Evolutionary conservation across 2,888 invertebrate genomes (phyloP), one percentile per base, ranked within the genome.

Genomic region (Thymelicus acteon): DNA sequence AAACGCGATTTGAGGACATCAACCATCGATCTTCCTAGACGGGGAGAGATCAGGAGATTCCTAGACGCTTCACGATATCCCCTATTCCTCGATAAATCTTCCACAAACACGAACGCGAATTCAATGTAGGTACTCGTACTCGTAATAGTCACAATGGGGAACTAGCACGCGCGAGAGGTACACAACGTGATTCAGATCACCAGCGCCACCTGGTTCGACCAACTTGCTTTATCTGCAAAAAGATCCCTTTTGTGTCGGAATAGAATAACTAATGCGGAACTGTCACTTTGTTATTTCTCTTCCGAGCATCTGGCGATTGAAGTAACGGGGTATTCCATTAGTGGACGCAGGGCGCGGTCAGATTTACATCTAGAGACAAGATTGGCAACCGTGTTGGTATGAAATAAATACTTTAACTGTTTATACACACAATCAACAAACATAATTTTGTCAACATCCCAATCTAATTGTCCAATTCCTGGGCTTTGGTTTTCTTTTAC

Each of bases 111-210:
- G 19, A 52, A 47, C 19, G 13, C 44, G 61, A 47, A 47, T 47
- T 24, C 47, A 47, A 47, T 61, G 61, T 31, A 31, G 5, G 31
- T 31, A 31, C 3, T 31, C 31, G 31, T 12, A 44, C 12, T 44
- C 8, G 44, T 47, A 19, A 19, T 24, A 37, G 31, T 15, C 31
- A 31, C 58, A 52, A 52, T 60, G 24, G 61, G 31, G 73, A 75
- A 76, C 63, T 74, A 70, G 75, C 77, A 78, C 79, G 78, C 78
- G 79, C 76, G 70, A 71, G 70, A 71, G 31, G 78, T 79, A 76
- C 79, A 74, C 77, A 79, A 79, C 70, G 72, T 72, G 75, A 77
- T 75, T 75, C 70, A 75, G 73, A 74, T 73, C 75, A 67, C 72
- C 78, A 74, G 73, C 75, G 70, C 72, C 78, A 78, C 77, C 78